Evolutionary conservation across 2,888 invertebrate genomes (phyloP), one percentile per base, ranked within the genome.

Genomic region (Melipona beecheii): DNA sequence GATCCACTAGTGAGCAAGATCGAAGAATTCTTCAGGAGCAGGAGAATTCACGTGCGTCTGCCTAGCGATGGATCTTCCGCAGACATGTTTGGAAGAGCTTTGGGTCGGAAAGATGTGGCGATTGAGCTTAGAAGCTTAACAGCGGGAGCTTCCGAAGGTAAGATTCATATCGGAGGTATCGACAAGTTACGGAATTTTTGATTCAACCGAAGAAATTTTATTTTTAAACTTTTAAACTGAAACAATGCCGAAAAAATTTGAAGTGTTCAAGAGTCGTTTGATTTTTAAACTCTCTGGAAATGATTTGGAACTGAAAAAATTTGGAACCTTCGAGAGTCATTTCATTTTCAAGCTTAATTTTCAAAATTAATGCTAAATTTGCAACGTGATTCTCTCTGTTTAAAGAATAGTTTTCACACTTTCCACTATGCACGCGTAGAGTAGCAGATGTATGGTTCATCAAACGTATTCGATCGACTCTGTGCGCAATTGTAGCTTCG

Each of bases 131-230:
- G 87, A 73, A 89, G 88, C 49, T 83, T 94, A 58, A 90, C 91
- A 9, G 85, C 86, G 0, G 94, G 93, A 70, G 91, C 93, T 36
- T 94, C 94, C 4, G 94, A 94, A 93, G 93, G 94, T 94, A 72
- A 92, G 72, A 58, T 19, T 13, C 2, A 58, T 60, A 27, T 19
- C 15, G 2, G 13, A n/a, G 15, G 2, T 15, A 43, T 43, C 43
- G 6, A n/a, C n/a, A n/a, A 0, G n/a, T 24, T 6, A 4, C 11
- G 2, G 2, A 17, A 9, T 19, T 56, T 56, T 56, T 15, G 5
- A n/a, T 4, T n/a, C 5, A 13, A 2, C 5, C 15, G 15, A n/a
- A 56, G 15, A n/a, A n/a, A 58, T 58, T n/a, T 24, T 58, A 24
- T n/a, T 58, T 58, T 15, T 4, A 27, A 60, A 60, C 9, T 43